Evolutionary conservation across 2,797 vertebrate genomes (phyloP).

Genomic region (Bufotes viridis): DNA sequence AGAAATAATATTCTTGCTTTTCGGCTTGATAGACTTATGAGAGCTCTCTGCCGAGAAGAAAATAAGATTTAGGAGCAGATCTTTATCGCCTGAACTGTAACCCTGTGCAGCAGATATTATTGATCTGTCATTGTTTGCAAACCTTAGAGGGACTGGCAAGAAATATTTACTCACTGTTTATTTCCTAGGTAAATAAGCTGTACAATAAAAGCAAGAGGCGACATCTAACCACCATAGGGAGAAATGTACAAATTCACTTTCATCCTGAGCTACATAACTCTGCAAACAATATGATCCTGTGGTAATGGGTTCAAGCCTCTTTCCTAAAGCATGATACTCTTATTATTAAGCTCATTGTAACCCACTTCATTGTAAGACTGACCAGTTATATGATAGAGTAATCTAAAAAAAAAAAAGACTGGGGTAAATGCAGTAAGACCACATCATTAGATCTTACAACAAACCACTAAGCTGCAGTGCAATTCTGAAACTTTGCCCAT

Average conservation of each 20-base stretch:
- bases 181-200: constrained; percentile 11
- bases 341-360: background rate
- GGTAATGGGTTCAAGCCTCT: background rate
- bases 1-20: constrained; percentile 46
- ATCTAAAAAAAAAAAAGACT: background rate
- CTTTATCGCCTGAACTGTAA: constrained; percentile 60
- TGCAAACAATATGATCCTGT: background rate
- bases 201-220: background rate
- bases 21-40: constrained; percentile 56
- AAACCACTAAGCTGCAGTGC: background rate
- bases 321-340: background rate
- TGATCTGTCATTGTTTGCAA: constrained; percentile 58
- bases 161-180: constrained; percentile 23
- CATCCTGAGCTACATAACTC: background rate
- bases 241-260: background rate
- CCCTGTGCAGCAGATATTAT: constrained; percentile 54
- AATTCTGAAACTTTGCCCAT: background rate
- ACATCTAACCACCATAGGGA: background rate
- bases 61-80: constrained; percentile 55
- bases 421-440: background rate
- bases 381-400: background rate
- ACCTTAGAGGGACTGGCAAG: constrained; percentile 13
- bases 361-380: background rate
- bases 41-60: constrained; percentile 52
- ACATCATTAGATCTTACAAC: background rate